A percentile compares a stretch with the other conserved stretches of the same genome.
These are phyloP conservation scores for Haliclystus octoradiatus DNA, from an alignment of 30 jellyfish, hydroid and myxozoan genomes.

Conservation along the genomic window DNA sequence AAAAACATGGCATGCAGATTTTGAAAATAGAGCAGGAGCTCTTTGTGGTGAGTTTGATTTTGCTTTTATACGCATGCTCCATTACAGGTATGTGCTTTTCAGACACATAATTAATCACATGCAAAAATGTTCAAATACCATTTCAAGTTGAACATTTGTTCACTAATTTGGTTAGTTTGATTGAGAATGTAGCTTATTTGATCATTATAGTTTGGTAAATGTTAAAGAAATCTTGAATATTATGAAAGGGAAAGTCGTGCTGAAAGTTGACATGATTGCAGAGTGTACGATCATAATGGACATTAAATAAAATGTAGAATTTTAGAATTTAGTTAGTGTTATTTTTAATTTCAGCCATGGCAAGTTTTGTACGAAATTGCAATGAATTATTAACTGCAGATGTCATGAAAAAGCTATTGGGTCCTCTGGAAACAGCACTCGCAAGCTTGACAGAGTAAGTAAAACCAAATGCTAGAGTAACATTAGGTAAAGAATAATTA, in stretches of 20 bases:
- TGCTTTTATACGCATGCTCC: neutral
- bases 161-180: too few species aligned
- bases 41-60: conserved; percentile 39
- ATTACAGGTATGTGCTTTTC: too few species aligned
- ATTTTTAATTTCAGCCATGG: conserved; percentile 46
- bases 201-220: too few species aligned
- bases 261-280: neutral
- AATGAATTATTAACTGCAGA: conserved; percentile 37
- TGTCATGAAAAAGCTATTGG: conserved; percentile 41
- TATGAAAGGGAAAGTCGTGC: too few species aligned
- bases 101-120: too few species aligned
- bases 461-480: too few species aligned
- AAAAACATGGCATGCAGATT: conserved; percentile 61
- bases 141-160: too few species aligned
- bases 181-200: too few species aligned
- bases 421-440: conserved; percentile 66
- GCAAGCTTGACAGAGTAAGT: conserved; percentile 60
- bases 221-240: too few species aligned
- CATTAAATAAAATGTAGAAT: neutral
- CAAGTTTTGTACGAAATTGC: conserved; percentile 57
- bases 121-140: too few species aligned
- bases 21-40: conserved; percentile 86
- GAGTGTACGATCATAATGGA: neutral
- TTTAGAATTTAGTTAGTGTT: neutral
- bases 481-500: too few species aligned